Conservation (phyloP, 2,113 vertebrate species). For the Rallus limicola region DNA sequence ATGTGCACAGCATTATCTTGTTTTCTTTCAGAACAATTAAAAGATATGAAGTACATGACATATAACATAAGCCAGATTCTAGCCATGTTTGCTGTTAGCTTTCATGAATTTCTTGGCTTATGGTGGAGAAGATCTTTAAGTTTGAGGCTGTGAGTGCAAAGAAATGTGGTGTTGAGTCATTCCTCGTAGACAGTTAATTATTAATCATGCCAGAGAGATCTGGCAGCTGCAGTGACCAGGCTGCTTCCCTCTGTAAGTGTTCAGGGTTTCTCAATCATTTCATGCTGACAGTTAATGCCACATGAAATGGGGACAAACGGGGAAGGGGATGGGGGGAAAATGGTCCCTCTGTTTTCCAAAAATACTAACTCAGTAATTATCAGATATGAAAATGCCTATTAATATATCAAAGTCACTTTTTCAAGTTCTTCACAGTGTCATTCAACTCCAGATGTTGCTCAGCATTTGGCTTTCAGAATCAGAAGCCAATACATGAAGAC, state of each 20-base stretch:
- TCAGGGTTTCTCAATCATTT: not conserved
- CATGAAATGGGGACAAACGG: not conserved
- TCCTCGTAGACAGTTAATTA: slow-evolving; percentile 5
- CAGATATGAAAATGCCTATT: not conserved
- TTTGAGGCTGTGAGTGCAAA: not conserved
- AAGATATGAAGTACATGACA: not conserved
- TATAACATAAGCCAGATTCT: not conserved
- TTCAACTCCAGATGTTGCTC: not conserved
- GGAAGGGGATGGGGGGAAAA: too few relatives aligned
- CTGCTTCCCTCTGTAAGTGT: not conserved
- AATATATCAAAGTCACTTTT: not conserved
- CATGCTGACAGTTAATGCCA: not conserved
- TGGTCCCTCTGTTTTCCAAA: not conserved
- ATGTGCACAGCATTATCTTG: not conserved
- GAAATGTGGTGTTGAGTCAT: not conserved
- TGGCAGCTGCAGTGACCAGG: not conserved
- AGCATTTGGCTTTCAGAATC: not conserved
- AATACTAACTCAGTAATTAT: not conserved
- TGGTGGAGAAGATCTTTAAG: not conserved
- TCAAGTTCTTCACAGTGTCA: not conserved
- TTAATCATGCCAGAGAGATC: not conserved
- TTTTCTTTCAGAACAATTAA: not conserved
- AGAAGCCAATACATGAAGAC: not conserved
- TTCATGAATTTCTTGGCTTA: not conserved
- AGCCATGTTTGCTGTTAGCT: not conserved